Evolutionary conservation across 2,888 invertebrate genomes (phyloP).

Genomic region (Itoplectis maculator): DNA sequence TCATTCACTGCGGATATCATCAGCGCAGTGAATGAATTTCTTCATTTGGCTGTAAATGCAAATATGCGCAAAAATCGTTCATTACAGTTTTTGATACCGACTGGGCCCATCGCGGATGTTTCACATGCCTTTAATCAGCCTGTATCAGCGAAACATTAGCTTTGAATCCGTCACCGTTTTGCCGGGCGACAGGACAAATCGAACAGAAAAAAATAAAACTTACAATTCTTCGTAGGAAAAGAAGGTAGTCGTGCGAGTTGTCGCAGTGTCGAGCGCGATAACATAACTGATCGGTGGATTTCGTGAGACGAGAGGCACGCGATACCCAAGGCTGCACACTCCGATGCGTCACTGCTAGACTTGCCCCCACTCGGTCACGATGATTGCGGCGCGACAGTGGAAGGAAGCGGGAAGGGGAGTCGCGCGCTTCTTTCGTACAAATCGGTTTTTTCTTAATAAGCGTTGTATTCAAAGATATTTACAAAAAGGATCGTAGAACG

Average conservation of each 20-base stretch:
- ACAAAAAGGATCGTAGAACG: conserved; percentile 32
- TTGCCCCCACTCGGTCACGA: conserved; percentile 45
- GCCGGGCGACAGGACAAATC: not conserved
- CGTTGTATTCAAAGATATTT: conserved; percentile 39
- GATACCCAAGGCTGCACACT: conserved; percentile 11
- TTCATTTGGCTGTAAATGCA: no score
- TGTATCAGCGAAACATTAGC: not conserved
- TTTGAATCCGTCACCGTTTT: not conserved
- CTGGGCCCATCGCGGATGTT: no score
- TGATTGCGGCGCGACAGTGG: conserved; percentile 26
- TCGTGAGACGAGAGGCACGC: conserved; percentile 6
- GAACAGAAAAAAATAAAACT: conserved; percentile 20
- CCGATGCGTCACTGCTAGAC: conserved; percentile 48
- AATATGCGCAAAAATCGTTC: no score
- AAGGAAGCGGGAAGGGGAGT: conserved; percentile 47
- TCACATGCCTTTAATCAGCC: not conserved
- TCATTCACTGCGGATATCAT: no score
- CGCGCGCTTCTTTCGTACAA: not conserved
- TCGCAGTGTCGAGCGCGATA: conserved; percentile 36
- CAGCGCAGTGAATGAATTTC: no score
- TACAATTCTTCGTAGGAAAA: conserved; percentile 39
- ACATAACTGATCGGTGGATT: conserved; percentile 53
- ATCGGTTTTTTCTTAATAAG: conserved; percentile 3
- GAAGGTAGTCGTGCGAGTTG: conserved; percentile 37
- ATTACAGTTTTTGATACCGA: no score